These are phyloP conservation scores for Capra hircus DNA, from an alignment of 2,113 vertebrate genomes.

Conservation along the genomic window DNA sequence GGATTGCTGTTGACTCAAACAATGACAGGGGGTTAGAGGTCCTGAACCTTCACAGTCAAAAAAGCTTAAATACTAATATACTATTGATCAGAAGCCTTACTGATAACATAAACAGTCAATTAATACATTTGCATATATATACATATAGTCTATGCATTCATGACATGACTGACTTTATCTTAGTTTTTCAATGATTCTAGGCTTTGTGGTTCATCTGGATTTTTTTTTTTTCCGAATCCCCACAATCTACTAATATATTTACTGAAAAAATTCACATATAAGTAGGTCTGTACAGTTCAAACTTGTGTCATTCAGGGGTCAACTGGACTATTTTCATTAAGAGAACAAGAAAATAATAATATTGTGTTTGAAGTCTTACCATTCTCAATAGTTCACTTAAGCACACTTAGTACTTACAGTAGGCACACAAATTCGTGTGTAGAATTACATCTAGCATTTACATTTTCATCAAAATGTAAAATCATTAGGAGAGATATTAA, in stretches of 20 bases:
- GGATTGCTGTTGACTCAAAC: not conserved
- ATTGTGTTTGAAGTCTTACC: not conserved
- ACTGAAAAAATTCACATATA: not conserved
- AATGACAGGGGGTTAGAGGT: too few species aligned
- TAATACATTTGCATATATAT: not conserved
- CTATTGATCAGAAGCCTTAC: not conserved
- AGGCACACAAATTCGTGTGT: not conserved
- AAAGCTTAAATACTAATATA: not conserved
- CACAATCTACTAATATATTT: not conserved
- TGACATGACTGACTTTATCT: not conserved
- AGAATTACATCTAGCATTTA: not conserved
- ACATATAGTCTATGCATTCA: not conserved
- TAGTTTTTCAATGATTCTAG: not conserved
- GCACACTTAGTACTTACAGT: not conserved
- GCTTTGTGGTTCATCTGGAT: not conserved
- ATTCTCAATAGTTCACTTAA: not conserved
- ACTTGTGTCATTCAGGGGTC: not conserved
- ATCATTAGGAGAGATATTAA: conserved; percentile 35
- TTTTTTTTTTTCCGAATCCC: not conserved
- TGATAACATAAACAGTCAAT: not conserved
- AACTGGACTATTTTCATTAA: not conserved
- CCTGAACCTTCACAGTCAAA: not conserved
- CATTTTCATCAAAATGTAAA: conserved; percentile 43
- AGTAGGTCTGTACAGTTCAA: not conserved
- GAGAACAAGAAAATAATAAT: not conserved